Percentiles rank a stretch among this genome's conserved stretches.
phyloP scores from a whole-genome alignment of 2,113 vertebrate genomes.

The Zosterops japonicus region DNA sequence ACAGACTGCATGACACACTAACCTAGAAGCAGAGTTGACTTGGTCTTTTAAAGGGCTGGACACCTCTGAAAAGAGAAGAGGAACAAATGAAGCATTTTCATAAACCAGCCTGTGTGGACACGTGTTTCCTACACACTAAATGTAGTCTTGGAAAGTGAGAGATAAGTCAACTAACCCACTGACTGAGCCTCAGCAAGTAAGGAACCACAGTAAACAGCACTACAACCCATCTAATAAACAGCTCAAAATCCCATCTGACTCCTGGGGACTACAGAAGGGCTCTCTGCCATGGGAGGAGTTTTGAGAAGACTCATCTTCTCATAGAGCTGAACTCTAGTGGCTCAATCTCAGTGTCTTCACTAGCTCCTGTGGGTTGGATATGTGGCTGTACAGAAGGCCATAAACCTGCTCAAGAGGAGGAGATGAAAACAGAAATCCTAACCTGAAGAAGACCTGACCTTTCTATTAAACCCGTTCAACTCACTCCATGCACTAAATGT shows the following conservation, averaged over 20 bases:
- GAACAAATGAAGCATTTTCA: conserved; percentile 15
- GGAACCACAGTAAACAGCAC: neutral
- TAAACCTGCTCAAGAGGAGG: neutral
- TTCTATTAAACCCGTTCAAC: neutral
- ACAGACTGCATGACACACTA: neutral
- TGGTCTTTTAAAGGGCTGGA: conserved; percentile 42
- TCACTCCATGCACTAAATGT: neutral
- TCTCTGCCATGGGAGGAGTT: neutral
- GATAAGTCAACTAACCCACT: neutral
- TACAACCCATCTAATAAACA: neutral
- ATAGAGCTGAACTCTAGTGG: fast-evolving
- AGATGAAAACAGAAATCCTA: neutral
- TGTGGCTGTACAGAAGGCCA: neutral
- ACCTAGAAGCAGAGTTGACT: conserved; percentile 34
- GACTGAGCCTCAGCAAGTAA: neutral
- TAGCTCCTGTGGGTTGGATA: neutral
- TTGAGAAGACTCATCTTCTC: neutral
- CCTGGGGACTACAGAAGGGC: neutral
- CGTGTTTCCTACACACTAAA: neutral
- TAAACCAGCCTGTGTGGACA: neutral
- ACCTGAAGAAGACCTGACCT: neutral
- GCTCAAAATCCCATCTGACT: neutral
- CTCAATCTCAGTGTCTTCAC: neutral
- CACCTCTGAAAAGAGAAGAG: conserved; percentile 46
- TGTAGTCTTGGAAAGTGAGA: neutral